Conservation (phyloP, 37 sponge, comb jelly and placozoan species). For the Bolinopsis microptera region DNA sequence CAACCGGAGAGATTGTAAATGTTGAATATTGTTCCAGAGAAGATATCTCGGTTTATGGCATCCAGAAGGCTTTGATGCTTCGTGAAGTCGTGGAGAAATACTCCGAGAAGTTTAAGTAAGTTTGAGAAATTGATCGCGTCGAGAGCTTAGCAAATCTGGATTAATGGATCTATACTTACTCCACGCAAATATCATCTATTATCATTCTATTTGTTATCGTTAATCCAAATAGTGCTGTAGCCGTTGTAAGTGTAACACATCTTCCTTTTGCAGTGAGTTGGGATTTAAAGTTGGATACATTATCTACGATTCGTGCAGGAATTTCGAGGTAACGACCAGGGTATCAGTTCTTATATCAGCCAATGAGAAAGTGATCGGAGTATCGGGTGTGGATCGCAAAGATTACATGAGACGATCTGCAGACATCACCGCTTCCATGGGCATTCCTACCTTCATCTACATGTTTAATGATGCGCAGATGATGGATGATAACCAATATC, state of each 20-base stretch:
- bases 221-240: too few species aligned
- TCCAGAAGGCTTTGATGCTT: background rate
- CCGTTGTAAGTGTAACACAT: too few species aligned
- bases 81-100: background rate
- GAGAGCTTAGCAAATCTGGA: too few species aligned
- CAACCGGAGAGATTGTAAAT: background rate
- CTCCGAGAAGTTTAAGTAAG: background rate
- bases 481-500: background rate
- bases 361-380: conserved; percentile 29
- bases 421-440: background rate
- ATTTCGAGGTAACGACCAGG: background rate
- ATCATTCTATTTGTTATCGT: too few species aligned
- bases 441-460: conserved; percentile 34
- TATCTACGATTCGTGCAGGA: background rate
- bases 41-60: background rate
- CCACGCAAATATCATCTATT: too few species aligned
- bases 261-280: background rate
- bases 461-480: background rate
- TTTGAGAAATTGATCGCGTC: too few species aligned
- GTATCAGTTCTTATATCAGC: background rate
- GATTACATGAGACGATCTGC: background rate
- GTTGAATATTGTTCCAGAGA: background rate
- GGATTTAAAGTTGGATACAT: background rate
- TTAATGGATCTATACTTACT: too few species aligned
- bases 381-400: background rate